Evolutionary conservation across 64 coral and sea anemone genomes (phyloP).

Genomic region (Anthopleura sola): DNA sequence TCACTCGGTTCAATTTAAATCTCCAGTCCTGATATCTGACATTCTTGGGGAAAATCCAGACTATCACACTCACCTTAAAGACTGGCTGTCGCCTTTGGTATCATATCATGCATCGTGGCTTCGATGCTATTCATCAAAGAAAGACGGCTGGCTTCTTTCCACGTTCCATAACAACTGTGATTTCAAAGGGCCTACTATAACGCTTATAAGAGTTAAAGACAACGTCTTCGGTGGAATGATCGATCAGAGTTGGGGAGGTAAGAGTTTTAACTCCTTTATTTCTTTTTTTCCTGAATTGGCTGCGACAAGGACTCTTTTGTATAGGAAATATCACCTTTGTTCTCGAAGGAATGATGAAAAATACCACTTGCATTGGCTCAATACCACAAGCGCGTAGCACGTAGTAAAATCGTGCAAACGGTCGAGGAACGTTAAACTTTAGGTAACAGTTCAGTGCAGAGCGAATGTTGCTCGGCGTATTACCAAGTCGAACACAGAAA

Average conservation of each 20-base stretch:
- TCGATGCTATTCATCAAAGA: conserved; percentile 45
- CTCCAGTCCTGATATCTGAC: conserved; percentile 32
- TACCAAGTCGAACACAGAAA: too few relatives aligned
- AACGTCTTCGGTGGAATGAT: conserved; percentile 71
- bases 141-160: conserved; percentile 17
- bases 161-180: conserved; percentile 69
- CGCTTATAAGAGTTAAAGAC: conserved; percentile 36
- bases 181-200: conserved; percentile 66
- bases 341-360: too few relatives aligned
- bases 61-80: conserved; percentile 8
- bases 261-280: too few relatives aligned
- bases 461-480: too few relatives aligned
- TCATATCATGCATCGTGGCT: conserved; percentile 30
- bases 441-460: too few relatives aligned
- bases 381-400: too few relatives aligned
- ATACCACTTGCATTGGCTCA: too few relatives aligned
- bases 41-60: conserved; percentile 35
- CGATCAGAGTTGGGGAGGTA: conserved; percentile 85
- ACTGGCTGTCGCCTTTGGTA: conserved; percentile 10
- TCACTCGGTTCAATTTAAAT: too few relatives aligned
- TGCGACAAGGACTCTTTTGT: too few relatives aligned
- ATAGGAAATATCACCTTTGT: not conserved
- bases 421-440: too few relatives aligned
- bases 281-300: too few relatives aligned
- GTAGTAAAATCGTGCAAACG: too few relatives aligned